Evolutionary conservation across 1,140 invertebrate genomes (phyloP).

Genomic region (Agrilus planipennis): DNA sequence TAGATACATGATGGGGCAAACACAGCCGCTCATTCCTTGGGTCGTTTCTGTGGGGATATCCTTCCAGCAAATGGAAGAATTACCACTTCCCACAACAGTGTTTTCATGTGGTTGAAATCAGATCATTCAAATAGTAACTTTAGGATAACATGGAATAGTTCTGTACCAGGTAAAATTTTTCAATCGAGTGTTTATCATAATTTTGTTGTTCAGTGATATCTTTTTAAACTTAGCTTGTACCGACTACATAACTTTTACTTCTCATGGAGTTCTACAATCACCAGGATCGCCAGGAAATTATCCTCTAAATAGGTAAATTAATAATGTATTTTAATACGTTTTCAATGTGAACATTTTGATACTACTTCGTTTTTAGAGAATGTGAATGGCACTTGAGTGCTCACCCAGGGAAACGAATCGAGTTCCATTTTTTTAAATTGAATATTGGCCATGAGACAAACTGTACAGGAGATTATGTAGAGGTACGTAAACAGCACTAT

Average conservation of each 20-base stretch:
- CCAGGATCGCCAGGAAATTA: conserved; percentile 76
- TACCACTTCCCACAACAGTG: conserved; percentile 54
- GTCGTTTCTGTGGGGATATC: conserved; percentile 60
- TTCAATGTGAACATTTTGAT: no score
- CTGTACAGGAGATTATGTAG: conserved; percentile 68
- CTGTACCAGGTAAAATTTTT: conserved; percentile 40
- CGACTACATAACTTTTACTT: conserved; percentile 40
- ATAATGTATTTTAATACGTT: no score
- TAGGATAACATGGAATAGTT: conserved; percentile 58
- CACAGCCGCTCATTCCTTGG: conserved; percentile 51
- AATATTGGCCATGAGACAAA: conserved; percentile 61
- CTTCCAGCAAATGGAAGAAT: conserved; percentile 56
- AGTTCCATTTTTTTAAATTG: conserved; percentile 69
- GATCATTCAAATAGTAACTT: conserved; percentile 57
- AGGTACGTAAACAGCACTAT: no score
- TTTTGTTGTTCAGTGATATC: conserved; percentile 16
- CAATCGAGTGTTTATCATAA: not conserved
- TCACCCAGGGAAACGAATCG: conserved; percentile 57
- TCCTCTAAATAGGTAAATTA: conserved; percentile 52
- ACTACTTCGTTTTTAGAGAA: conserved; percentile 45
- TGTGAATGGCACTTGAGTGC: conserved; percentile 67
- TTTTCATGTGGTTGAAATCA: conserved; percentile 71
- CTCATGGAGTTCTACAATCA: conserved; percentile 59
- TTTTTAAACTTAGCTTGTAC: conserved; percentile 52
- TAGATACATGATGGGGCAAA: conserved; percentile 70